phyloP scores from a whole-genome alignment of 2,113 vertebrate genomes.

The Cochlearius cochlearius region DNA sequence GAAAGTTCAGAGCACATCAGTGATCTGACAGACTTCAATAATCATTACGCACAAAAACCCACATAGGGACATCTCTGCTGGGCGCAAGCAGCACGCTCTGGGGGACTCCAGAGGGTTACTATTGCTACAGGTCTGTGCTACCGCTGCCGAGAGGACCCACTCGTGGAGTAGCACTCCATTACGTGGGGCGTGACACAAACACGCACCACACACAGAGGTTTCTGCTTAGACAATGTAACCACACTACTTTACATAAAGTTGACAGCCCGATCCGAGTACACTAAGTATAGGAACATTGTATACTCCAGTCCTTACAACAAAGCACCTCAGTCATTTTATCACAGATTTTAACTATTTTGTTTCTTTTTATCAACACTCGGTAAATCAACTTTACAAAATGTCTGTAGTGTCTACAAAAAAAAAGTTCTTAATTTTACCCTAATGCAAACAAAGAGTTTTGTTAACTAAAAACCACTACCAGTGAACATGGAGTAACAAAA shows the following conservation, averaged over 20 bases:
- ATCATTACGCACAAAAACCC: background rate
- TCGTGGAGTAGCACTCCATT: background rate
- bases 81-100: background rate
- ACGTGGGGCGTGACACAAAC: rapidly evolving
- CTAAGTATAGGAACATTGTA: too few species aligned
- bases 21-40: background rate
- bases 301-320: background rate
- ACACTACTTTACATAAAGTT: background rate
- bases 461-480: slow-evolving; percentile 40
- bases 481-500: slow-evolving; percentile 30
- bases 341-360: background rate
- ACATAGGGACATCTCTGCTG: background rate
- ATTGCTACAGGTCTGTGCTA: background rate
- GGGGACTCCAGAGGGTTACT: background rate
- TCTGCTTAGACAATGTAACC: background rate
- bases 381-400: background rate
- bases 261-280: background rate
- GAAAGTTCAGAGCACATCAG: background rate
- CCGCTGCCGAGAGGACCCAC: background rate
- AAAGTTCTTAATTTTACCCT: background rate
- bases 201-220: background rate
- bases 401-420: background rate
- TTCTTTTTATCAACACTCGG: background rate
- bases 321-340: background rate
- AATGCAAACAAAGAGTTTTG: slow-evolving; percentile 25